Percentiles rank a stretch among this genome's conserved stretches.
Evolutionary conservation across 1,140 invertebrate genomes (phyloP).

Genomic region (Archegozetes longisetosus): DNA sequence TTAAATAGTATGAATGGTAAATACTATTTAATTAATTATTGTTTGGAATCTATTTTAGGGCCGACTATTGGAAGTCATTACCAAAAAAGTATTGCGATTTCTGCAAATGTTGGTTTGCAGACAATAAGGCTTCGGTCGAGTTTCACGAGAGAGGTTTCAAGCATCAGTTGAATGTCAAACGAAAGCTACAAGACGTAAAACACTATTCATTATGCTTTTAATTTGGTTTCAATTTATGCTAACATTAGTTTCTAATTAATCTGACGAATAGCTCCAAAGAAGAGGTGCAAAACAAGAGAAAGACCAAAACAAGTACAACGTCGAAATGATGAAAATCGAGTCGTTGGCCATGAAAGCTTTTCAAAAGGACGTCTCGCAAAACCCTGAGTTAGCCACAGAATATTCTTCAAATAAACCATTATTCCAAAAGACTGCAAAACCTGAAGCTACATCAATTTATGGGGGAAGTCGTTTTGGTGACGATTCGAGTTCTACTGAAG

Average conservation of each 20-base stretch:
- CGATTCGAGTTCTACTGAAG: slow-evolving; percentile 1
- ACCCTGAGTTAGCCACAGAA: slow-evolving; percentile 35
- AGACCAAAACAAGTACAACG: slow-evolving; percentile 53
- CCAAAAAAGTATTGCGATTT: slow-evolving; percentile 89
- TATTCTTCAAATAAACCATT: not conserved
- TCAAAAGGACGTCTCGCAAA: slow-evolving; percentile 52
- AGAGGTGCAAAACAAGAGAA: slow-evolving; percentile 60
- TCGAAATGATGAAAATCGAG: slow-evolving; percentile 75
- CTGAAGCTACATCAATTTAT: slow-evolving; percentile 1
- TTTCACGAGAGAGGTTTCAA: slow-evolving; percentile 86
- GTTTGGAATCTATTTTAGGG: slow-evolving; percentile 32
- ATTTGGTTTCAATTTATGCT: slow-evolving; percentile 9
- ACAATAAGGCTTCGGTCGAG: slow-evolving; percentile 86
- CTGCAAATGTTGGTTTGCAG: slow-evolving; percentile 95
- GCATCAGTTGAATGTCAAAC: slow-evolving; percentile 84
- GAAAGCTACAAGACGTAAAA: slow-evolving; percentile 48
- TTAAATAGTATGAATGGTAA: not conserved
- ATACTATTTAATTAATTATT: not conserved
- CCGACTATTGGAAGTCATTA: slow-evolving; percentile 94
- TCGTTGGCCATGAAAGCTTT: slow-evolving; percentile 65
- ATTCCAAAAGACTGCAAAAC: not conserved
- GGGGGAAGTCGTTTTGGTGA: slow-evolving; percentile 16
- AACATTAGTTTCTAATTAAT: slow-evolving; percentile 1
- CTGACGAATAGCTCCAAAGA: slow-evolving; percentile 37
- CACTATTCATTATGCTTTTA: slow-evolving; percentile 9